Evolutionary conservation across 1,140 invertebrate species (phyloP).

Genomic region (Bicyclus anynana): DNA sequence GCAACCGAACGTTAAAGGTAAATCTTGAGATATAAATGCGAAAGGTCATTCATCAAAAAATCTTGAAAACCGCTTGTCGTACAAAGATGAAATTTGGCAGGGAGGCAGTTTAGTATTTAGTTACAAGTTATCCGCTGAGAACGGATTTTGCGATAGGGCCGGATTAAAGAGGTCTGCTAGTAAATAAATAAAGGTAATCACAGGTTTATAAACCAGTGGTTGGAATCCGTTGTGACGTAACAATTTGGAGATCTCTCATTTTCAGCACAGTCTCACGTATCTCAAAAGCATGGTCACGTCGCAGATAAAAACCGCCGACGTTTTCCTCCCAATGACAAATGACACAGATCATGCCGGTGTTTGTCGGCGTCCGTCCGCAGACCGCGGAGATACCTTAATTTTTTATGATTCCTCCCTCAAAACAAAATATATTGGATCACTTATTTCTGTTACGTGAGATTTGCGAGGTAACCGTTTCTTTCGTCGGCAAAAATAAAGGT

Average conservation of each 20-base stretch:
- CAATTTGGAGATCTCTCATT: background rate
- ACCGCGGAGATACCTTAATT: conserved; percentile 48
- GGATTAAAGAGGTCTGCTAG: too few relatives aligned
- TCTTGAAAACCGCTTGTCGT: too few relatives aligned
- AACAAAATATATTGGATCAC: conserved; percentile 42
- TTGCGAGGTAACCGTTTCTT: conserved; percentile 3
- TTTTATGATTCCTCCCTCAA: conserved; percentile 44
- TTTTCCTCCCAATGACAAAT: conserved; percentile 51
- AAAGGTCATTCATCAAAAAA: too few relatives aligned
- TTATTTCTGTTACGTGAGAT: conserved; percentile 29
- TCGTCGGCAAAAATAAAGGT: background rate
- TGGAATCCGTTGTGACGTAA: too few relatives aligned
- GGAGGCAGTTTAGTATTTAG: too few relatives aligned
- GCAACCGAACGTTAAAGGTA: too few relatives aligned
- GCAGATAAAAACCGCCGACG: conserved; percentile 23
- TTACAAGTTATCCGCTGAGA: too few relatives aligned
- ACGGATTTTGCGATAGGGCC: too few relatives aligned
- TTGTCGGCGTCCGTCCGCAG: conserved; percentile 36
- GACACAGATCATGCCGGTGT: conserved; percentile 42
- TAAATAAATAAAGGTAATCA: too few relatives aligned
- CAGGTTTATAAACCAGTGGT: too few relatives aligned
- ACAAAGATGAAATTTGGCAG: too few relatives aligned
- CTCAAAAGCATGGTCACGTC: background rate
- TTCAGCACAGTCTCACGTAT: conserved; percentile 4
- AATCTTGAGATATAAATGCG: too few relatives aligned